Evolutionary conservation across 2,797 vertebrate genomes (phyloP), one percentile per base, ranked within the genome.

Genomic region (Peromyscus eremicus): DNA sequence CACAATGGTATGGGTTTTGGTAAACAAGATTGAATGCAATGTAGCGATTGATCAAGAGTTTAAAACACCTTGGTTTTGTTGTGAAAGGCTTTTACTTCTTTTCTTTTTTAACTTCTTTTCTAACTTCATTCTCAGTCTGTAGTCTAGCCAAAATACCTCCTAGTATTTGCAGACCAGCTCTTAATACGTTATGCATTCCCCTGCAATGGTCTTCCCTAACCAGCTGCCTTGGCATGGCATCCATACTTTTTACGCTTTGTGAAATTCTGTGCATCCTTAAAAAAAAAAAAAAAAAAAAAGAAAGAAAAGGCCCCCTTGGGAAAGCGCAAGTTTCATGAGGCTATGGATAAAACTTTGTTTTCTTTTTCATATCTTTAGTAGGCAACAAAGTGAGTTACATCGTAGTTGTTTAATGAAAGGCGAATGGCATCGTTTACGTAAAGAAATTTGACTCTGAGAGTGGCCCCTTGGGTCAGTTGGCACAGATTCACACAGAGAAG

Each of bases 361-460:
- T 16, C 40, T 86, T 89, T 94, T 95, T 90, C 52, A 6, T 52
- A 29, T 90, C 29, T 91, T 64, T 77, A 80, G 0, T 89, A 86
- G 62, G 77, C 83, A 77, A 82, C 29, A 21, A 25, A 34, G 83
- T 89, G 87, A 71, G 25, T 76, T 89, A 64, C 71, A 60, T 19
- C 27, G 29, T 40, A 43, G 27, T 73, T 90, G n/a, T 57, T 96
- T 7, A 29, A 68, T 43, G 83, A 60, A 95, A 87, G 81, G 43
- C 14, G 84, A 95, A 84, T 73, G 70, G 92, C 64, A 92, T 83
- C 55, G n/a, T 68, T 91, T 71, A 66, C 29, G 84, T 17, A 73
- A 92, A 86, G 71, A 86, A 89, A 66, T 73, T 17, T 37, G 49
- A 79, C n/a, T 60, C 66, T 19, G 27, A 86, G 13, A 3, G 13